Conservation (phyloP, 2,888 invertebrate genomes). For the Ectobius pallidus region DNA sequence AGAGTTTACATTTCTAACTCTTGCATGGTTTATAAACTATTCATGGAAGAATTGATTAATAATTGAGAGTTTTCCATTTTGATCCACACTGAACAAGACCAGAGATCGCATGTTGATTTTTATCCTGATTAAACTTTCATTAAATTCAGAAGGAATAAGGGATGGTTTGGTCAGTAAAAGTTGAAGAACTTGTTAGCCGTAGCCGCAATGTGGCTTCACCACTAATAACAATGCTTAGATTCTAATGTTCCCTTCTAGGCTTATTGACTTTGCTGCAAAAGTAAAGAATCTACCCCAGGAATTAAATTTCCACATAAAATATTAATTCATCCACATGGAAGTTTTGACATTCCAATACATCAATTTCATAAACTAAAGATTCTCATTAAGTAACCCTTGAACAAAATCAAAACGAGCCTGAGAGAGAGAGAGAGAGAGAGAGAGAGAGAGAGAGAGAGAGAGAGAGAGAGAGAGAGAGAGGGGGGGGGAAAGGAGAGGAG, state of each 20-base stretch:
- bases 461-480: no score
- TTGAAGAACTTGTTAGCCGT: background rate
- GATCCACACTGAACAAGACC: background rate
- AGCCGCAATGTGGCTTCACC: background rate
- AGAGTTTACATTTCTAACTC: background rate
- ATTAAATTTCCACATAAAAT: background rate
- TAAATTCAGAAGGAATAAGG: constrained; percentile 10
- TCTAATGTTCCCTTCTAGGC: background rate
- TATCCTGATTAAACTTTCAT: constrained; percentile 26
- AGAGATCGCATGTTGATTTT: constrained; percentile 23
- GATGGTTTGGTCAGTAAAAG: constrained; percentile 3
- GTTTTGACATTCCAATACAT: background rate
- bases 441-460: no score
- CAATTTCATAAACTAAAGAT: no score
- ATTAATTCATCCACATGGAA: background rate
- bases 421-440: no score
- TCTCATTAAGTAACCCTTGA: no score
- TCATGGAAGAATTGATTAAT: constrained; percentile 16
- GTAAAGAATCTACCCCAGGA: background rate
- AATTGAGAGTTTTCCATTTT: background rate
- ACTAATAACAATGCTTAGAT: no score
- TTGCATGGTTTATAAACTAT: background rate
- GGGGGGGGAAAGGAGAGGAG: no score
- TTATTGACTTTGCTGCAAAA: background rate
- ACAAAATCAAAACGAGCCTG: no score